Evolutionary conservation across 2,113 vertebrate genomes (phyloP).

Genomic region (Regulus satrapa): DNA sequence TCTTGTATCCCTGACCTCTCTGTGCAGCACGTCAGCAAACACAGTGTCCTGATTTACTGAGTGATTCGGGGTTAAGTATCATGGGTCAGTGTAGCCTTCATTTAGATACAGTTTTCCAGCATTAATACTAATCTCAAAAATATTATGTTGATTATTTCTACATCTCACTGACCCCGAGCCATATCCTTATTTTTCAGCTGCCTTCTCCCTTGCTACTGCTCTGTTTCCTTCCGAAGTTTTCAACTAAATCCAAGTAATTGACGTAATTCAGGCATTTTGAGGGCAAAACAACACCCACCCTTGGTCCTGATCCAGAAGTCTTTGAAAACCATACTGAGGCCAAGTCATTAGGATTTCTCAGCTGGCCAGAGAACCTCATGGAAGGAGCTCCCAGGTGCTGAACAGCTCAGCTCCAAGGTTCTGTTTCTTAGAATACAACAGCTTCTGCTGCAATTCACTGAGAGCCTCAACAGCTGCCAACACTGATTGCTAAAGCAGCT

Average conservation of each 20-base stretch:
- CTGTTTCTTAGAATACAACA: neutral
- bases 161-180: neutral
- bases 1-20: neutral
- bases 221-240: slow-evolving; percentile 22
- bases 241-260: neutral
- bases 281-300: slow-evolving; percentile 26
- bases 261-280: neutral
- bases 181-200: slow-evolving; percentile 13
- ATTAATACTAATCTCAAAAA: neutral
- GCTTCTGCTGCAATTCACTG: neutral
- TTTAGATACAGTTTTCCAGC: neutral
- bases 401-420: neutral
- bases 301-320: neutral
- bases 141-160: neutral
- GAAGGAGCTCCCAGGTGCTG: neutral
- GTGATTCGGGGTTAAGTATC: neutral
- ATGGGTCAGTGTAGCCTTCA: neutral
- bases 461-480: neutral
- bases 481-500: neutral
- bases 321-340: neutral
- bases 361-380: neutral
- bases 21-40: neutral
- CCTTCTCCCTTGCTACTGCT: neutral
- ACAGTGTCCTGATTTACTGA: neutral
- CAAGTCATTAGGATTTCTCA: neutral